Evolutionary conservation across 2,797 vertebrate genomes (phyloP), one percentile per base, ranked within the genome.

Genomic region (Rhincodon typus): DNA sequence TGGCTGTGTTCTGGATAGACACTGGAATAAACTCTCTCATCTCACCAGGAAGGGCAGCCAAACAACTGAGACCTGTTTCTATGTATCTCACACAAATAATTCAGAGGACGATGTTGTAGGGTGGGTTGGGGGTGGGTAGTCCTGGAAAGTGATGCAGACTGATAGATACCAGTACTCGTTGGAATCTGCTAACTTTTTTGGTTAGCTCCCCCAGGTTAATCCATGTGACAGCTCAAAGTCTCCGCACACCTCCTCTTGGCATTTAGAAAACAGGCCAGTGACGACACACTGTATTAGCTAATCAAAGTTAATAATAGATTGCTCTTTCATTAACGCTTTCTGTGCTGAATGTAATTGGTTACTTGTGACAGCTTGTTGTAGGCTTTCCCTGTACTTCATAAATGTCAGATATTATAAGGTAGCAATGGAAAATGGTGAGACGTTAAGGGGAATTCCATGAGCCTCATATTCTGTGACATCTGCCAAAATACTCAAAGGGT

Each of bases 1-100:
- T 96, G 97, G 96, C 84, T 97, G 96, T 96, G 3, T 97, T 96
- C 96, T 97, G 96, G 97, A 96, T 96, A 97, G 97, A 96, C 97
- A 97, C 96, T 97, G 96, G 96, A 97, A 97, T 96, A 97, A 96
- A 97, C 97, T 96, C 95, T 94, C 50, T 87, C 93, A 88, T 94
- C 97, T 97, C 97, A 96, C 96, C 96, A 97, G 97, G 96, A 95
- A 97, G 96, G 96, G 95, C 96, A 97, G 96, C 95, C 95, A 96
- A 97, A 96, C 96, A 96, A 96, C 97, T 93, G 95, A 96, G 96
- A 96, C 97, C 97, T 95, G 46, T 96, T 96, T 97, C 97, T 97
- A 97, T 97, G 96, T 96, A 97, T 96, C 96, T 96, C 96, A 96
- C 96, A 95, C 96, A 97, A 97, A 97, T 96, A 97, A 96, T 96